Percentiles rank a stretch among this genome's conserved stretches.
These are phyloP conservation scores for Natrix natrix DNA, from an alignment of 2,797 vertebrate species.

Conservation along the genomic window DNA sequence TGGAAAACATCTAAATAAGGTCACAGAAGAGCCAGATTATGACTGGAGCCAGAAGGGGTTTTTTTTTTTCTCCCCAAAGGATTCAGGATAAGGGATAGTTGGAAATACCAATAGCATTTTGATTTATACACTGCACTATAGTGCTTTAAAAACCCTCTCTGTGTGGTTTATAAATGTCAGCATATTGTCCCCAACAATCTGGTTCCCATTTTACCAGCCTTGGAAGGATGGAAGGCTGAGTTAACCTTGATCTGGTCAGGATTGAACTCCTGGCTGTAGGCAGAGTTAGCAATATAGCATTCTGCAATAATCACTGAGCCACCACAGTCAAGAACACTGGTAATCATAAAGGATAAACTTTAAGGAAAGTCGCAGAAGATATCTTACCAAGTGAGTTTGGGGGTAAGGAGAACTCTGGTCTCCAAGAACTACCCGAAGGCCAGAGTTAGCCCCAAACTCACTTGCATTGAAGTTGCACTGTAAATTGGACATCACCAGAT, in stretches of 20 bases:
- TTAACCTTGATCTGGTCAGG: neutral
- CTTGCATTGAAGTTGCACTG: neutral
- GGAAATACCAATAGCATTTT: neutral
- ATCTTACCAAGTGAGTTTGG: neutral
- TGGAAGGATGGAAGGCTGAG: neutral
- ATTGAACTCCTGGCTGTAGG: neutral
- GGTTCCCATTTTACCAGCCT: neutral
- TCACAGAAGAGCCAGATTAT: constrained; percentile 5
- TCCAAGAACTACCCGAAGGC: constrained; percentile 13
- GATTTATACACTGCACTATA: neutral
- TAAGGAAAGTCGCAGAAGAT: constrained; percentile 16
- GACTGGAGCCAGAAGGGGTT: neutral
- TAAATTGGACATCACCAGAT: neutral
- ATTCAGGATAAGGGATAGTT: neutral
- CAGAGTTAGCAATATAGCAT: neutral
- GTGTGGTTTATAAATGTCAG: neutral
- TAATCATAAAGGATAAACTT: constrained; percentile 20
- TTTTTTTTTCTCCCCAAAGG: neutral
- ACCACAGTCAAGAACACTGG: neutral
- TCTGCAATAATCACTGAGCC: neutral
- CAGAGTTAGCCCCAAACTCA: neutral
- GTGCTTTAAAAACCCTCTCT: neutral
- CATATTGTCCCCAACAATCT: neutral
- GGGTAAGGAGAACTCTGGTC: neutral
- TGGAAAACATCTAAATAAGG: constrained; percentile 9